These are phyloP conservation scores for Athripsodes cinereus DNA, from an alignment of 2,888 invertebrate species.

Conservation along the genomic window DNA sequence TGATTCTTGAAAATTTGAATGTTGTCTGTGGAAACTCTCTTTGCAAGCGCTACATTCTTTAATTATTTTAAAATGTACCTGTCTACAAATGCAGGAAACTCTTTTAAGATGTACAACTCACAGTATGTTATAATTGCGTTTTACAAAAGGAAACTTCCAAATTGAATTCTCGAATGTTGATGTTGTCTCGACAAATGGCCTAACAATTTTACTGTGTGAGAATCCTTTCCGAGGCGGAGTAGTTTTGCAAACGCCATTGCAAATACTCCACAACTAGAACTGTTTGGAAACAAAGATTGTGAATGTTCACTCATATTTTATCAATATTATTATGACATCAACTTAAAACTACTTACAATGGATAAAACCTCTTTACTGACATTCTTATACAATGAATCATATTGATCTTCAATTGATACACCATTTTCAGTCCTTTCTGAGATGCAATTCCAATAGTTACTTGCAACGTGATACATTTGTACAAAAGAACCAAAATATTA, in stretches of 20 bases:
- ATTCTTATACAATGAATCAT: background rate
- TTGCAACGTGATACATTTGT: background rate
- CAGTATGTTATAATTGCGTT: background rate
- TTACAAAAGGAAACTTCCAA: background rate
- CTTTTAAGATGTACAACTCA: background rate
- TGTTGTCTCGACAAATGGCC: background rate
- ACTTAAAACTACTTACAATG: background rate
- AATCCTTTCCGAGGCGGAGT: background rate
- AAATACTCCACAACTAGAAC: background rate
- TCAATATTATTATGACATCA: background rate
- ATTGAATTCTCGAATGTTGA: background rate
- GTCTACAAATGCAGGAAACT: background rate
- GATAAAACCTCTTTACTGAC: background rate
- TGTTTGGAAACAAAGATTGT: background rate
- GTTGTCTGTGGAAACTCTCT: background rate
- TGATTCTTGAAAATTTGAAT: too few species aligned
- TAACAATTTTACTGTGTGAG: background rate
- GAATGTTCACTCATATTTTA: background rate
- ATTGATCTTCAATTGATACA: background rate
- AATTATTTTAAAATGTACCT: background rate
- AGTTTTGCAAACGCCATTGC: background rate
- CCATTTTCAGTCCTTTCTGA: background rate
- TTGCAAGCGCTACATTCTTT: background rate
- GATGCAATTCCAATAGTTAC: background rate
- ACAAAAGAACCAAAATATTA: background rate